Percentiles rank a stretch among this genome's conserved stretches.
Conservation (phyloP, 1,140 invertebrate genomes). For the Euwallacea similis region DNA sequence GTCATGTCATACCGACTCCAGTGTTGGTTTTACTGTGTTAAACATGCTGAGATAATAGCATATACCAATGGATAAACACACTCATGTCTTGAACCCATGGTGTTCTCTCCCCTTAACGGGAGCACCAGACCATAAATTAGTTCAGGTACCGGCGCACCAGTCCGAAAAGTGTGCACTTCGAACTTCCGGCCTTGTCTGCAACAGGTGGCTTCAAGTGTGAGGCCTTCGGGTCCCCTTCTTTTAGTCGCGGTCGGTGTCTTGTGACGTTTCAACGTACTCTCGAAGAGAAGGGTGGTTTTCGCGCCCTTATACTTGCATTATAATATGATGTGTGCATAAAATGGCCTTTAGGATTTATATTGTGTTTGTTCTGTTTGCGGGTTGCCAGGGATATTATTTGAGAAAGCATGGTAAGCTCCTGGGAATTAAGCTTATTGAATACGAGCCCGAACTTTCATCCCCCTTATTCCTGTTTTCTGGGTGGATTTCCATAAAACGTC, state of each 20-base stretch:
- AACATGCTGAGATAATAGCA: not conserved
- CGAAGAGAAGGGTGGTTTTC: no score
- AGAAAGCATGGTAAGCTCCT: slow-evolving; percentile 19
- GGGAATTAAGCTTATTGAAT: slow-evolving; percentile 5
- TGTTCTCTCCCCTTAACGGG: not conserved
- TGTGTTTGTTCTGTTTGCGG: slow-evolving; percentile 15
- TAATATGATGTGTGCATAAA: not conserved
- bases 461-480: not conserved
- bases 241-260: no score
- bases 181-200: slow-evolving; percentile 32
- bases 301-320: no score
- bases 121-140: not conserved
- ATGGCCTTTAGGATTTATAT: not conserved
- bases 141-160: not conserved
- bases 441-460: not conserved
- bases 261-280: no score
- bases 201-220: slow-evolving; percentile 22
- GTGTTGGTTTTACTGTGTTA: not conserved
- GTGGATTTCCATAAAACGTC: slow-evolving; percentile 22
- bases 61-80: not conserved
- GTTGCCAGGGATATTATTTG: not conserved
- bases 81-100: not conserved
- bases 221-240: slow-evolving; percentile 16
- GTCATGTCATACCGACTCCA: not conserved
- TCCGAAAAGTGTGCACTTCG: slow-evolving; percentile 22